These are phyloP conservation scores for Alligator mississippiensis DNA, from an alignment of 2,113 vertebrate species.

Conservation along the genomic window DNA sequence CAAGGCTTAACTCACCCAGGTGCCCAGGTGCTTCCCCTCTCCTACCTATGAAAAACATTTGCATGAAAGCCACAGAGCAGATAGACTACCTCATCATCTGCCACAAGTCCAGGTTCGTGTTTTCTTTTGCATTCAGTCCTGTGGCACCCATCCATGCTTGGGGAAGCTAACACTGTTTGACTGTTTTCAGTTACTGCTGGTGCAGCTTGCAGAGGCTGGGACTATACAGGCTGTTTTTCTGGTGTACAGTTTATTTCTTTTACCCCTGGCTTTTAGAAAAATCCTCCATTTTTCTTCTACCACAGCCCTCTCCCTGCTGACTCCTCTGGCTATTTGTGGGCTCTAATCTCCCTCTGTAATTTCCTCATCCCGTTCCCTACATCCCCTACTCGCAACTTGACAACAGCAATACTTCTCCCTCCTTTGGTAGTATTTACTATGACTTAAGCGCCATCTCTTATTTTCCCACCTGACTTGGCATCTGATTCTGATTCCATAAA, in stretches of 20 bases:
- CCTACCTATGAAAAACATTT: constrained; percentile 32
- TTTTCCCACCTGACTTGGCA: constrained; percentile 69
- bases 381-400: constrained; percentile 3
- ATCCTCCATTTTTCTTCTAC: constrained; percentile 26
- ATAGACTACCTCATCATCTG: constrained; percentile 55
- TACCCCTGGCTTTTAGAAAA: constrained; percentile 50
- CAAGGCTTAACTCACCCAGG: constrained; percentile 40
- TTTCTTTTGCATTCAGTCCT: constrained; percentile 44
- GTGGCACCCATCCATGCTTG: constrained; percentile 26
- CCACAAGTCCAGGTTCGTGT: constrained; percentile 1
- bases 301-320: constrained; percentile 25
- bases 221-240: constrained; percentile 37
- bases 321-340: constrained; percentile 23
- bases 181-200: constrained; percentile 31
- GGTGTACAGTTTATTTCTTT: constrained; percentile 55
- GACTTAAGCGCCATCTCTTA: constrained; percentile 20
- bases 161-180: neutral
- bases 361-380: constrained; percentile 38
- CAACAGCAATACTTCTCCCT: constrained; percentile 35
- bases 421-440: constrained; percentile 26
- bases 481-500: constrained; percentile 52
- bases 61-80: constrained; percentile 16
- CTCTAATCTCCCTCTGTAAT: constrained; percentile 47
- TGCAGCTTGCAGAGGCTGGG: neutral
- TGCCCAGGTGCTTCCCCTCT: constrained; percentile 58